Evolutionary conservation across 2,888 invertebrate species (phyloP).

Genomic region (Tholera decimalis): DNA sequence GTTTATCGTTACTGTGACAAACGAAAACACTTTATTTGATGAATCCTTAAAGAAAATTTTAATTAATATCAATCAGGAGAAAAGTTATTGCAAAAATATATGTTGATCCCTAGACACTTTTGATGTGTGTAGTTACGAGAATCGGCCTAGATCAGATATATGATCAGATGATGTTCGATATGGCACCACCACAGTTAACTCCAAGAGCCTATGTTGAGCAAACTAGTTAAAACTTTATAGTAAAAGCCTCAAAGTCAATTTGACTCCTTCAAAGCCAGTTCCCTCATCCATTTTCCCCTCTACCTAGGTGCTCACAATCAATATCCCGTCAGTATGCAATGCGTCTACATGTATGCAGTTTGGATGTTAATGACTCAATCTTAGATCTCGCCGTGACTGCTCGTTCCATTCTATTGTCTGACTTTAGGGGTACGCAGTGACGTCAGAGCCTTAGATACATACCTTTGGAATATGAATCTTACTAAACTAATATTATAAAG

Average conservation of each 20-base stretch:
- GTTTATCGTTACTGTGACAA: too few relatives aligned
- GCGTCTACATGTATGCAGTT: constrained; percentile 71
- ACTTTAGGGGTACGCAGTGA: constrained; percentile 24
- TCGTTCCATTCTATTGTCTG: constrained; percentile 76
- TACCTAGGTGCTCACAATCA: constrained; percentile 38
- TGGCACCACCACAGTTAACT: not conserved
- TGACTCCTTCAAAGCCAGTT: not conserved
- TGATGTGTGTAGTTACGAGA: too few relatives aligned
- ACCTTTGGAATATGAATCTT: not conserved
- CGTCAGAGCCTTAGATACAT: constrained; percentile 27
- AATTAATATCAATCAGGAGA: too few relatives aligned
- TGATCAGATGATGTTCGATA: too few relatives aligned
- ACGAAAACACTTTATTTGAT: too few relatives aligned
- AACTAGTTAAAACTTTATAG: not conserved
- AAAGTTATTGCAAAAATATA: too few relatives aligned
- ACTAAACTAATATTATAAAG: too few relatives aligned
- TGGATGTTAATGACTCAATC: constrained; percentile 82
- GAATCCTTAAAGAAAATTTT: too few relatives aligned
- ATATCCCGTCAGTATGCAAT: constrained; percentile 51
- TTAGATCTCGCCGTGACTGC: constrained; percentile 74
- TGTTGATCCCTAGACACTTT: too few relatives aligned
- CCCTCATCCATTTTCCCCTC: not conserved
- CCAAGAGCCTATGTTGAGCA: not conserved
- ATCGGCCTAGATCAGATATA: too few relatives aligned
- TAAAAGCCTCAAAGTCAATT: not conserved